Base-by-base conservation (phyloP, 2,113 vertebrate genomes). In the Lampris megalopsis region DNA sequence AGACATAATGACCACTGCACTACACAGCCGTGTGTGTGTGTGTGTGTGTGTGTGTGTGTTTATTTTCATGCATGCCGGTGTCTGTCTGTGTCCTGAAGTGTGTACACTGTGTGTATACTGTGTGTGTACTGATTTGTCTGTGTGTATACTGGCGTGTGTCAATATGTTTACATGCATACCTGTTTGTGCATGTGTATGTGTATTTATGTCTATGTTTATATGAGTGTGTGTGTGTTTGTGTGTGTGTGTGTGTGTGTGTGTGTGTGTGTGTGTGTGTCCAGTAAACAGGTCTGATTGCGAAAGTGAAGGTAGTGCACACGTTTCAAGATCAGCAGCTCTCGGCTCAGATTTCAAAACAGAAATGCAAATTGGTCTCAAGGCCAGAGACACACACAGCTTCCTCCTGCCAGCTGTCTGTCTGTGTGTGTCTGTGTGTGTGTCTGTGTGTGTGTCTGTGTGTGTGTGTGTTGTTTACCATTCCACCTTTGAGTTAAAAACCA, bases 1-100 rank as follows among this genome's bases (percentile, higher is more conserved):
- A 96, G 96, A 97, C 93, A 95, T 96, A 95, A 96, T 97, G 95
- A 97, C 95, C 96, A 87, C 96, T 97, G 96, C 96, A 97, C 95
- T 95, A 97, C 95, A 94, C 95, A 96, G 95, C 96, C 95, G 1
- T 24, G 24, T 24, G 24, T 24, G 24, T 24, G 24, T 24, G 24
- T 24, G 24, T 24, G 24, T 24, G 24, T 24, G 24, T 24, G 24
- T 24, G 24, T 24, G 24, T 24, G 24, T 24, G 24, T 24, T 48
- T 76, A 70, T 86, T 77, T 68, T 56, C 47, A 40, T 73, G 53
- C 10, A 36, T 41, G 37, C 56, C n/a, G 40, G 10, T 9, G 62
- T 5, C 4, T 70, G 3, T 9, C n/a, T 67, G 59, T 10, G 7
- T 72, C 36, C n/a, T 5, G 24, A 24, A 24, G 24, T 24, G 24